Base-by-base conservation (phyloP, 1,140 invertebrate species). In the Cryptotermes secundus region DNA sequence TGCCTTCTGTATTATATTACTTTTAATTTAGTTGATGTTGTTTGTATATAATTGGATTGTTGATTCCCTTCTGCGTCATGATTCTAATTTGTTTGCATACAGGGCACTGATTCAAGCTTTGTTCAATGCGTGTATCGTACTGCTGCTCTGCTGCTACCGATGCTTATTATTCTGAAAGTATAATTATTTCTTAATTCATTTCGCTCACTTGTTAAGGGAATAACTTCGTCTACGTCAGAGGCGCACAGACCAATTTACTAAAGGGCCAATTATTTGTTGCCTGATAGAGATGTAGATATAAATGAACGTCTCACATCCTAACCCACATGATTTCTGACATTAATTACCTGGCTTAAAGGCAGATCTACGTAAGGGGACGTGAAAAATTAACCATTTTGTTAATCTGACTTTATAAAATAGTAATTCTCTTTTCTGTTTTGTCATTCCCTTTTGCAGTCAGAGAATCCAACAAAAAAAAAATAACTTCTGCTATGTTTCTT, bases 141-240 rank as follows among this genome's bases (percentile, higher is more conserved):
- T 42, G 38, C 38, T 42, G 38, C 38, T 42, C n/a, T n/a, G n/a
- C n/a, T 12, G 38, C 38, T 38, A 3, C 26, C 2, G 31, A 6
- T 14, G 26, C 59, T 72, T 49, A 49, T 22, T 4, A 22, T 49
- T 49, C 45, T 3, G 45, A 49, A 19, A 49, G 45, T 49, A n/a
- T 72, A 72, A 72, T 72, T 72, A 72, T 72, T 72, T 72, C 26
- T 31, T 72, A 72, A 72, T 72, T 72, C 59, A 72, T 72, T 72
- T 31, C 26, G 31, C 7, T 72, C n/a, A 10, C 31, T 72, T 72
- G 59, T 72, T 72, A 72, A 72, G n/a, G 59, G 26, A 72, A 72
- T 72, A 72, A 72, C 9, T 72, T 72, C 14, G 9, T 72, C 59
- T 72, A 31, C 4, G 26, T 31, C 59, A n/a, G n/a, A 72, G 26